Percentiles rank a stretch among this genome's conserved stretches.
Conservation (phyloP, 2,113 vertebrate genomes). For the Prunella fulvescens region DNA sequence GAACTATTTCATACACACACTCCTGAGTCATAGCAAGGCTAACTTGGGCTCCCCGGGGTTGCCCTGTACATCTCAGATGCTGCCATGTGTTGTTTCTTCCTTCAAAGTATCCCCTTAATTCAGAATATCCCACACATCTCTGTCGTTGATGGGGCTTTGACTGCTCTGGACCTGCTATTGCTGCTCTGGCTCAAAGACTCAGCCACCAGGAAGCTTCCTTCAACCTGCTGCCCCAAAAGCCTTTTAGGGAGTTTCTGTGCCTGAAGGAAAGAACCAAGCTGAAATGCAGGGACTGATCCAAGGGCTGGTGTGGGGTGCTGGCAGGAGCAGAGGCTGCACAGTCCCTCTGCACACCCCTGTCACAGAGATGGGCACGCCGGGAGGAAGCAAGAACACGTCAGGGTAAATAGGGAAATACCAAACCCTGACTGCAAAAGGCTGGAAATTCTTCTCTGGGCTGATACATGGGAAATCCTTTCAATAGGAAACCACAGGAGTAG, state of each 20-base stretch:
- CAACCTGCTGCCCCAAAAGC: background rate
- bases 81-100: background rate
- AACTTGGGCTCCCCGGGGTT: background rate
- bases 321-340: background rate
- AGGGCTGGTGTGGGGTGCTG: fast-evolving
- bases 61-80: background rate
- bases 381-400: background rate
- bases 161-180: fast-evolving
- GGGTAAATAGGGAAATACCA: conserved; percentile 59
- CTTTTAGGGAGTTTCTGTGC: background rate
- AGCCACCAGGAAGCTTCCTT: background rate
- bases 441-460: conserved; percentile 65
- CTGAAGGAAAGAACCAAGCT: background rate
- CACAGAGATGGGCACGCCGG: background rate
- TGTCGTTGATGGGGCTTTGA: background rate
- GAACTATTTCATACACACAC: background rate
- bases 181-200: background rate
- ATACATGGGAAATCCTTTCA: conserved; percentile 75
- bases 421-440: conserved; percentile 53
- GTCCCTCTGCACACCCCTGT: background rate
- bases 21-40: background rate
- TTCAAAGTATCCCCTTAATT: background rate
- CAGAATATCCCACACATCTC: background rate
- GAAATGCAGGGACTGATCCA: fast-evolving
- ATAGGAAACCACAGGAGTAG: conserved; percentile 76